Base-by-base conservation (phyloP, 2,113 vertebrate species). In the Melanocharis versteri region DNA sequence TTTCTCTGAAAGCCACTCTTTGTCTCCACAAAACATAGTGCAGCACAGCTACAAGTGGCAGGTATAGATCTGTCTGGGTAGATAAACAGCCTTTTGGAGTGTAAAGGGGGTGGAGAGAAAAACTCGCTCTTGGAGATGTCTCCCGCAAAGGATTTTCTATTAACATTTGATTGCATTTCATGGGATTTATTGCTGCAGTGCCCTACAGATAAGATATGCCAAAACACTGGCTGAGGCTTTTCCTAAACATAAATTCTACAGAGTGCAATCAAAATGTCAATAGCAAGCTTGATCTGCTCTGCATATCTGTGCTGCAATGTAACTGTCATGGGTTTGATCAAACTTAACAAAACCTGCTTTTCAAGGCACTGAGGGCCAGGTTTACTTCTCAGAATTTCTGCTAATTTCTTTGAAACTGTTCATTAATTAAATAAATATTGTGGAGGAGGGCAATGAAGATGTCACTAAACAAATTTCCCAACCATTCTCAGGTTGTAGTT, bases 151-250 rank as follows among this genome's bases (percentile, higher is more conserved):
- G 42, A 93, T 95, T 95, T 84, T 81, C 71, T 89, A 58, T 80
- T 93, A 91, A 31, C 85, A 85, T 94, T 96, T 97, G 65, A 96
- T 97, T 96, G 91, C n/a, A 95, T 95, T 96, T 97, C 48, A 33
- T 13, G 57, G 23, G 60, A 97, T 93, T 97, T 97, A 97, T 94
- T 96, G 60, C 73, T 86, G 28, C 33, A 83, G 51, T 70, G 33
- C 14, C 76, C 60, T 66, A 45, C 51, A 89, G 85, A 91, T 64
- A 95, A 96, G 51, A 70, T 53, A 80, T 89, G 70, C 66, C 85
- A 95, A 72, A 96, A 90, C 82, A 91, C 42, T 91, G 13, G n/a
- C 37, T 53, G 90, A 86, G 40, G 6, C 37, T 95, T 96, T 82
- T 75, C 90, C 80, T 79, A 70, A 72, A n/a, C 78, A 89, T 96